Evolutionary conservation across 2,797 vertebrate genomes (phyloP).

Genomic region (Crocidura indochinensis): DNA sequence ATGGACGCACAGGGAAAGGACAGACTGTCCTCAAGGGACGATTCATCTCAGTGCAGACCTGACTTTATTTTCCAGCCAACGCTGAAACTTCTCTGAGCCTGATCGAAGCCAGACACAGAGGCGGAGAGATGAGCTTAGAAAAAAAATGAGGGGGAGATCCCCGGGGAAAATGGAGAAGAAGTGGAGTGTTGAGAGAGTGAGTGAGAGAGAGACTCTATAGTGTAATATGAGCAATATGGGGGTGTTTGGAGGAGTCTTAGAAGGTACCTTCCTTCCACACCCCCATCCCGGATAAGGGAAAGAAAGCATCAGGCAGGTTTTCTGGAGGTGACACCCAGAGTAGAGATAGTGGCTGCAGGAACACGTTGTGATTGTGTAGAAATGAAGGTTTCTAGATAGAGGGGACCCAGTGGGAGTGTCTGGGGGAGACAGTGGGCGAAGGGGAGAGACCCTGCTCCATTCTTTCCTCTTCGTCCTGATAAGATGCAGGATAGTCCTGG

Average conservation of each 20-base stretch:
- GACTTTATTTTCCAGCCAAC: not conserved
- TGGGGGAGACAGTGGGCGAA: not conserved
- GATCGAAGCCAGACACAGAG: not conserved
- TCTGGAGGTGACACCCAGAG: not conserved
- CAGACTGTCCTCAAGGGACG: not conserved
- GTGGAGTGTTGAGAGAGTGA: too few relatives aligned
- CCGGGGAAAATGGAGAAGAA: too few relatives aligned
- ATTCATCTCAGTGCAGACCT: too few relatives aligned
- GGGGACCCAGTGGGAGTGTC: not conserved
- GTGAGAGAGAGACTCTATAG: not conserved
- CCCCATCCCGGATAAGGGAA: not conserved
- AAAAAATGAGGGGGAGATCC: not conserved
- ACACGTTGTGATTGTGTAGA: not conserved
- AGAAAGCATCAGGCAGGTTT: not conserved
- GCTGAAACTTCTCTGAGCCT: not conserved
- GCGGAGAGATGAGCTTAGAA: not conserved
- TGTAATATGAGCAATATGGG: not conserved
- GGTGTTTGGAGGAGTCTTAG: fast-evolving
- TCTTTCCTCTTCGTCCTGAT: not conserved
- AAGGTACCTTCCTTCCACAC: too few relatives aligned
- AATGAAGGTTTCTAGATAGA: constrained; percentile 34
- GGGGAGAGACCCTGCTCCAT: not conserved
- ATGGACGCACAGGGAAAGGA: not conserved
- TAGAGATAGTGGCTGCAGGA: not conserved
- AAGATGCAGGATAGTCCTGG: not conserved